Conservation (phyloP, 2,888 invertebrate species). For the Camptogramma bilineatum region DNA sequence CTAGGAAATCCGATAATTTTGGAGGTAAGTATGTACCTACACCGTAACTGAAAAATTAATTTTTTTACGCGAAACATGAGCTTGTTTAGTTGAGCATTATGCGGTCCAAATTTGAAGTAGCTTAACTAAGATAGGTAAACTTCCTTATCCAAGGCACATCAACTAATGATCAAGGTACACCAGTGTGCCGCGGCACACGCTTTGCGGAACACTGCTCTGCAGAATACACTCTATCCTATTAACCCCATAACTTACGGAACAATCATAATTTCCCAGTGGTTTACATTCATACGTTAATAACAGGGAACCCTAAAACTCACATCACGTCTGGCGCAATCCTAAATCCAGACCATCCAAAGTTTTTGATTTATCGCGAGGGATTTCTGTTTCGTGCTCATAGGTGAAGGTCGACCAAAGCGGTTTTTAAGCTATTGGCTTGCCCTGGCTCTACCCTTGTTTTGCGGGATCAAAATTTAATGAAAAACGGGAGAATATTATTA, state of each 20-base stretch:
- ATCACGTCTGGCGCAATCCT: constrained; percentile 29
- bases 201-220: no score
- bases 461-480: constrained; percentile 7
- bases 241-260: neutral
- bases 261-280: neutral
- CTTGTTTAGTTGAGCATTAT: no score
- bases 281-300: neutral
- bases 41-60: no score
- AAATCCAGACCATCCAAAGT: constrained; percentile 42
- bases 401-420: constrained; percentile 15
- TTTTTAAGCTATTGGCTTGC: constrained; percentile 7
- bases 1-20: no score
- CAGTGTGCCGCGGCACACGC: no score
- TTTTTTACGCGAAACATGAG: no score
- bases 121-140: no score
- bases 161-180: no score
- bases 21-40: no score
- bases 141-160: no score
- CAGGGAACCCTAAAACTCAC: constrained; percentile 31
- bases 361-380: constrained; percentile 43
- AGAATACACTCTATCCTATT: neutral
- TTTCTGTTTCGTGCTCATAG: constrained; percentile 31
- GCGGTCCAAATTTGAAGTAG: no score
- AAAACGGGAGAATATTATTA: neutral
- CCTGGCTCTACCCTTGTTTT: constrained; percentile 23